A percentile compares a stretch with the other conserved stretches of the same genome.
Conservation (phyloP, 2,888 invertebrate species). For the Chalcis sispes region DNA sequence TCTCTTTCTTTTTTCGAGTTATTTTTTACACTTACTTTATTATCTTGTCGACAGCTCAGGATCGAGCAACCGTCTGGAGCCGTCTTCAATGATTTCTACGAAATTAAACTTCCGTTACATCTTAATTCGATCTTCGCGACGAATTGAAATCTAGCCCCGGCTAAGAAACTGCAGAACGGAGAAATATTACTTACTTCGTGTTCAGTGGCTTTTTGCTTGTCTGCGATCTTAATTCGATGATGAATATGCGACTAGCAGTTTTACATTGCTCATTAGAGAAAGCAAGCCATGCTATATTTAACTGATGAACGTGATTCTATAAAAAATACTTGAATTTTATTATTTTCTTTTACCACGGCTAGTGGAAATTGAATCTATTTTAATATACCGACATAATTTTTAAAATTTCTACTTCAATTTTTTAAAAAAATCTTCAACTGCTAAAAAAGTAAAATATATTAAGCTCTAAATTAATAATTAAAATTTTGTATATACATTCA, state of each 20-base stretch:
- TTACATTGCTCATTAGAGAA: background rate
- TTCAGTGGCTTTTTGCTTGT: slow-evolving; percentile 23
- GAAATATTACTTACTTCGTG: slow-evolving; percentile 23
- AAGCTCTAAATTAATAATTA: slow-evolving; percentile 24
- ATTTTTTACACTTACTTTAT: slow-evolving; percentile 25
- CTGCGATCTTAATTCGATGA: slow-evolving; percentile 42
- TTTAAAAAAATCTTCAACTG: background rate
- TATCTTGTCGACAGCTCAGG: slow-evolving; percentile 13
- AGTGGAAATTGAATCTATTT: slow-evolving; percentile 11
- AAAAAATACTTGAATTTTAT: no score
- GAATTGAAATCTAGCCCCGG: slow-evolving; percentile 47
- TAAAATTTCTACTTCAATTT: background rate
- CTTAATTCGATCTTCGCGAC: slow-evolving; percentile 48
- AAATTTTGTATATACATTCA: background rate
- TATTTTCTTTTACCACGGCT: background rate
- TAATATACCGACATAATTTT: slow-evolving; percentile 2
- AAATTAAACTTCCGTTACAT: slow-evolving; percentile 54
- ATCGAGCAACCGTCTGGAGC: background rate
- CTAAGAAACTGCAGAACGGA: background rate
- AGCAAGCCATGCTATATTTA: background rate
- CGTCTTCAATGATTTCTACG: slow-evolving; percentile 38
- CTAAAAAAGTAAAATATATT: background rate
- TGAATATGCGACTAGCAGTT: slow-evolving; percentile 5
- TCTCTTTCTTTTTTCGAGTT: no score
- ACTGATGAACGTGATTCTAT: background rate